Base-by-base conservation (phyloP, 2,888 invertebrate genomes). In the Microplitis deprimator region DNA sequence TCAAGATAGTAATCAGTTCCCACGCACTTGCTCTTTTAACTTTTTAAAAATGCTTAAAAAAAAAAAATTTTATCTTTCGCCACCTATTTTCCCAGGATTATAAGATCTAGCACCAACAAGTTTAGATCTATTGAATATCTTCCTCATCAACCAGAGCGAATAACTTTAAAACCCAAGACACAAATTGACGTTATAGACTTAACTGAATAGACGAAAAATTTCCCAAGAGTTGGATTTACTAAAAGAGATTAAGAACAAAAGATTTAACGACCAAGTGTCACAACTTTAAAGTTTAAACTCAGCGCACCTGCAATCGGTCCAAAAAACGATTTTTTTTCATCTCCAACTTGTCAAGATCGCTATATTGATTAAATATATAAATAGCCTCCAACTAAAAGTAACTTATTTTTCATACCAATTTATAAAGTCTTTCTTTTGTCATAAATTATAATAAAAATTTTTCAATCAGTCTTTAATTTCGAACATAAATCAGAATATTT, bases 401-500 rank as follows among this genome's bases (percentile, higher is more conserved):
- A 13, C 50, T 50, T 50, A 16, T 6, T 17, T 20, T 17, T 10
- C 50, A 5, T 41, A 41, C n/a, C 62, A 62, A 17, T 16, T 61
- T 61, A 73, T 68, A n/a, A 67, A 68, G 29, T 29, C 71, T 72
- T 50, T 72, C 60, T 41, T 20, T 10, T 67, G 50, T 50, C 13
- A 8, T 13, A 5, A 50, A 13, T 50, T 50, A 13, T 2, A 50
- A 5, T 50, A 50, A 50, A 50, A 13, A 5, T 13, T 13, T 8
- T 5, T 13, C 50, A 5, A 50, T 50, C 50, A 50, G 13, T 13
- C 50, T 50, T 8, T 17, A 41, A 69, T 69, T 69, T 69, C 20
- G 1, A 29, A 29, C 71, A 50, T 69, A 59, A 69, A 69, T 69
- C 69, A 74, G 77, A 82, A 81, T 77, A 81, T 82, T 76, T 17